A percentile compares a stretch with the other conserved stretches of the same genome.
These are phyloP conservation scores for Labia minor DNA, from an alignment of 2,888 invertebrate genomes.

Conservation along the genomic window DNA sequence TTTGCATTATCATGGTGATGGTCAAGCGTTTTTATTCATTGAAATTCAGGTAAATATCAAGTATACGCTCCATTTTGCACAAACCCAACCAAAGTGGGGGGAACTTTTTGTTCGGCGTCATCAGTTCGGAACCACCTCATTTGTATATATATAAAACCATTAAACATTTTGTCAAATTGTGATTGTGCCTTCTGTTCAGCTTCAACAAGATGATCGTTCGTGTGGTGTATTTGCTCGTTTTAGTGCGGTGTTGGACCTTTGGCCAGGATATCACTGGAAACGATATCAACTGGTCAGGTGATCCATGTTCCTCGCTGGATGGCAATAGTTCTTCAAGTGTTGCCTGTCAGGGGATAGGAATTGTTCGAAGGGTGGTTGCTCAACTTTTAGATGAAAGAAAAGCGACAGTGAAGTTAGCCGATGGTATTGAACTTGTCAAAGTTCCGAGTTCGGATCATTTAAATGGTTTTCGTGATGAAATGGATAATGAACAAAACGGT, in stretches of 20 bases:
- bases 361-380: conserved; percentile 42
- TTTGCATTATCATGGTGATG: background rate
- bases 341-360: conserved; percentile 42
- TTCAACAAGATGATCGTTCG: background rate
- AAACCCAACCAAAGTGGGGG: background rate
- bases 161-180: background rate
- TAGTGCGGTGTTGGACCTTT: conserved; percentile 27
- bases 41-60: background rate
- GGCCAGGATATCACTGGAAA: conserved; percentile 22
- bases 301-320: background rate
- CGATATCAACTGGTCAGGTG: background rate
- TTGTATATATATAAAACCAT: background rate
- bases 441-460: conserved; percentile 41
- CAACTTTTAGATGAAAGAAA: conserved; percentile 45
- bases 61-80: conserved; percentile 13
- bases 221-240: conserved; percentile 18
- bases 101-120: background rate
- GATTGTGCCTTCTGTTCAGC: background rate
- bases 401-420: conserved; percentile 41
- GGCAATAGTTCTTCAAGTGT: conserved; percentile 25
- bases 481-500: conserved; percentile 34
- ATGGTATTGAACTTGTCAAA: conserved; percentile 53
- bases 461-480: background rate
- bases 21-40: background rate
- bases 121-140: background rate